Base-by-base conservation (phyloP, 2,888 invertebrate genomes). In the Drosophila villosipedis region DNA sequence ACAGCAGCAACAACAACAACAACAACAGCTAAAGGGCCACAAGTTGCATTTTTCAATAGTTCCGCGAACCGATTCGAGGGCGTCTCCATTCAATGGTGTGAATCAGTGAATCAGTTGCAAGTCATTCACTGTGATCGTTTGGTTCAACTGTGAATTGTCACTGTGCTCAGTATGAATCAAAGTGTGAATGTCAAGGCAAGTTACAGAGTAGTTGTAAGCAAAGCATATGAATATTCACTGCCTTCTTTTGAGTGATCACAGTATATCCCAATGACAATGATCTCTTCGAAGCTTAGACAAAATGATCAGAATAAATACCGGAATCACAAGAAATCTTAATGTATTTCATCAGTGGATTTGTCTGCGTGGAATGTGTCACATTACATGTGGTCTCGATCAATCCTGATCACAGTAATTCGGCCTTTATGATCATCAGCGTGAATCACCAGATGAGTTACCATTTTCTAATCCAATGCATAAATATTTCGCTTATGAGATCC, bases 11-110 rank as follows among this genome's bases (percentile, higher is more conserved):
- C 33, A 62, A 28, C 55, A 54, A 31, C 22, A 55, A 47, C 22
- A 31, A 25, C 35, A 54, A 35, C 35, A 54, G 25, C 25, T n/a
- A 10, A 47, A 47, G 47, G 41, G 41, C 41, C 41, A 12, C 22
- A 2, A 22, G 67, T 59, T 60, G 64, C 75, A 82, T 77, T 84
- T 22, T 77, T 75, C 84, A 77, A 83, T 80, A 80, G 78, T 85
- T 80, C 73, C 73, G 78, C 67, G 61, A 58, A 75, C 49, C 47
- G 59, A 54, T 75, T 75, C 52, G 58, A 76, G 67, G 39, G 72
- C 75, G 62, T 72, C 69, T 57, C 33, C 55, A 66, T 57, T 25
- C 63, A n/a, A 25, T 59, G 54, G 49, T 67, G 67, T 68, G 78
- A 76, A 72, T 72, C 41, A 28, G 16, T 25, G 47, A 72, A 63